A percentile compares a stretch with the other conserved stretches of the same genome.
These are phyloP conservation scores for Thymallus thymallus DNA, from an alignment of 2,113 vertebrate genomes.

Conservation along the genomic window DNA sequence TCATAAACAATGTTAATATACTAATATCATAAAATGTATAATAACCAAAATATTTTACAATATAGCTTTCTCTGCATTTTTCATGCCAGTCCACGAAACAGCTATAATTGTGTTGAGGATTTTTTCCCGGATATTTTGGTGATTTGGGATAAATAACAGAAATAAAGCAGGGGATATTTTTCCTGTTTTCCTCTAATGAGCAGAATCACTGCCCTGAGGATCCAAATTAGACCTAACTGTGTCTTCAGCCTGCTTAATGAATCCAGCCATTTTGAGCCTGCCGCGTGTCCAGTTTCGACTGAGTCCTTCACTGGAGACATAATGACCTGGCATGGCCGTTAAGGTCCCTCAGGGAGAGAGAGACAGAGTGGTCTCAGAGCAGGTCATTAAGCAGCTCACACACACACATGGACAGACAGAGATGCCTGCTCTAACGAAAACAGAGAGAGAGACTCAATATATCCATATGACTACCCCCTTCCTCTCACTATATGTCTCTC, in stretches of 20 bases:
- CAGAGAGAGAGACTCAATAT: conserved; percentile 47
- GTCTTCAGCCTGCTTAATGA: conserved; percentile 58
- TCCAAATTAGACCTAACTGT: conserved; percentile 64
- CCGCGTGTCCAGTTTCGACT: conserved; percentile 58
- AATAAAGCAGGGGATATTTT: conserved; percentile 52
- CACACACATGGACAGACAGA: conserved; percentile 30
- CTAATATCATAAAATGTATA: too few species aligned
- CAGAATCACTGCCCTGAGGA: conserved; percentile 60
- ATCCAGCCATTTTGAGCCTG: conserved; percentile 69
- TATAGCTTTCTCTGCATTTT: too few species aligned
- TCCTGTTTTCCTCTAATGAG: conserved; percentile 62
- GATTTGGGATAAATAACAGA: conserved; percentile 61
- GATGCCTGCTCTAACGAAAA: background rate
- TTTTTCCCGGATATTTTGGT: background rate
- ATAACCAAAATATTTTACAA: too few species aligned
- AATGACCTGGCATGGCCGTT: conserved; percentile 75
- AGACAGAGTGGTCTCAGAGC: conserved; percentile 64
- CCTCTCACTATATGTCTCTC: conserved; percentile 31
- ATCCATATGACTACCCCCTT: conserved; percentile 57
- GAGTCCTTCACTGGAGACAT: conserved; percentile 74
- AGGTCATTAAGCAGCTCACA: conserved; percentile 74
- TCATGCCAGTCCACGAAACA: background rate
- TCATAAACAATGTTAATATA: too few species aligned
- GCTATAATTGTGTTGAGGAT: background rate
- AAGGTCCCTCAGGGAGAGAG: conserved; percentile 69